A percentile compares a stretch with the other conserved stretches of the same genome.
Conservation (phyloP, 2,888 invertebrate genomes). For the Drosophila testacea region DNA sequence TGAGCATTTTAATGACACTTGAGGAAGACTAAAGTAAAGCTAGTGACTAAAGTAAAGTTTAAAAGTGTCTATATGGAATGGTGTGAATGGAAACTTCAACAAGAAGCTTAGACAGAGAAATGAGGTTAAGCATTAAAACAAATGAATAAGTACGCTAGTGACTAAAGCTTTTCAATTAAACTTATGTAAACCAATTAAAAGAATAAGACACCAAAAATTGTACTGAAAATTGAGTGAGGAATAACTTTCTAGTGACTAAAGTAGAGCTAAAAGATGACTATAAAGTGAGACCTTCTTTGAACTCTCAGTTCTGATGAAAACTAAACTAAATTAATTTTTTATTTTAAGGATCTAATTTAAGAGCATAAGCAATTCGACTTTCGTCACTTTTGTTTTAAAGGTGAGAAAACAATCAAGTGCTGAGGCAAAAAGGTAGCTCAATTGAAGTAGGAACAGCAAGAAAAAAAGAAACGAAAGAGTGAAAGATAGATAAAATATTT, state of each 20-base stretch:
- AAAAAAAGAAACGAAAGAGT: slow-evolving; percentile 11
- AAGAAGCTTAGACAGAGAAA: background rate
- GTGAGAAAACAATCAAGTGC: slow-evolving; percentile 59
- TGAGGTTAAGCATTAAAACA: background rate
- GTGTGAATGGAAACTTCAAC: no score
- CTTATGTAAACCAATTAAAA: background rate
- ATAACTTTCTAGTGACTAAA: background rate
- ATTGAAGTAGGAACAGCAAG: slow-evolving; percentile 19
- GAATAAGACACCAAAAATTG: no score
- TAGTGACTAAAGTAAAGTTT: background rate
- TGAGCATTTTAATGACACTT: background rate
- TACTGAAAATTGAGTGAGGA: background rate
- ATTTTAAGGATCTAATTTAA: background rate
- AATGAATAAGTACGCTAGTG: background rate
- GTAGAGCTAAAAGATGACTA: background rate
- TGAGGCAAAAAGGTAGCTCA: slow-evolving; percentile 36
- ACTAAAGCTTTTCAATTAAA: background rate
- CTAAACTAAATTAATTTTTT: no score
- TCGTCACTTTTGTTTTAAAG: slow-evolving; percentile 16
- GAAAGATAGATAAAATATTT: slow-evolving; percentile 35
- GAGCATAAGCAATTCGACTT: slow-evolving; percentile 20
- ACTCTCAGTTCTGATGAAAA: no score
- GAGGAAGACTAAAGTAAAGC: background rate
- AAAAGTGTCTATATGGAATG: background rate
- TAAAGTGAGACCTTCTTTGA: background rate